A percentile compares a stretch with the other conserved stretches of the same genome.
phyloP scores from a whole-genome alignment of 2,888 invertebrate species.

The Dioctria linearis region DNA sequence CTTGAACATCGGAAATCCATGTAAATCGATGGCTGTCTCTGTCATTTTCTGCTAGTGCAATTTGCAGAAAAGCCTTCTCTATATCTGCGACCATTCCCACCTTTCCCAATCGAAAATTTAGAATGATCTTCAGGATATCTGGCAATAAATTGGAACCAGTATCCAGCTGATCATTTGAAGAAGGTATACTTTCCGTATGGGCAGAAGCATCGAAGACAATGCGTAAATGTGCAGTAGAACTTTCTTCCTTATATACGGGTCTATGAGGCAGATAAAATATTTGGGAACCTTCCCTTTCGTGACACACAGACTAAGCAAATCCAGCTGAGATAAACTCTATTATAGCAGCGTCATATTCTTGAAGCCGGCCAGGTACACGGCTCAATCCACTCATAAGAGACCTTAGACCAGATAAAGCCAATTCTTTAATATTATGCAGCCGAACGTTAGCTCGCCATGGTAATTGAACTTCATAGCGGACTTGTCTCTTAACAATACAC shows the following conservation, averaged over 20 bases:
- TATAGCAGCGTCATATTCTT: background rate
- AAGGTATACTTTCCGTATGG: background rate
- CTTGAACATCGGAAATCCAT: background rate
- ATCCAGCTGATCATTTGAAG: background rate
- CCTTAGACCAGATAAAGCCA: background rate
- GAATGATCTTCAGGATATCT: background rate
- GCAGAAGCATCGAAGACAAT: conserved; percentile 5
- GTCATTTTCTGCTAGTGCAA: background rate
- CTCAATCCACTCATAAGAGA: background rate
- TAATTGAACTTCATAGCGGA: background rate
- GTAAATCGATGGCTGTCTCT: background rate
- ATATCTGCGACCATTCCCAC: conserved; percentile 1
- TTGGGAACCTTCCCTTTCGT: background rate
- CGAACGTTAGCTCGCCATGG: background rate
- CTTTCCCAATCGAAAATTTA: background rate
- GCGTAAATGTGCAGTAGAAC: background rate
- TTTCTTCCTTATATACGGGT: background rate
- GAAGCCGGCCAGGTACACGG: background rate
- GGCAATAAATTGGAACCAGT: background rate
- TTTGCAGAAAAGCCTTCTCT: background rate
- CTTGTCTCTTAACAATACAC: background rate
- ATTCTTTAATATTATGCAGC: background rate
- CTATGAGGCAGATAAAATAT: background rate
- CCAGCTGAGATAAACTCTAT: background rate
- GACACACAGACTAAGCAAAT: background rate